Percentiles rank a stretch among this genome's conserved stretches.
Conservation (phyloP, 2,113 vertebrate genomes). For the Montifringilla adamsi region DNA sequence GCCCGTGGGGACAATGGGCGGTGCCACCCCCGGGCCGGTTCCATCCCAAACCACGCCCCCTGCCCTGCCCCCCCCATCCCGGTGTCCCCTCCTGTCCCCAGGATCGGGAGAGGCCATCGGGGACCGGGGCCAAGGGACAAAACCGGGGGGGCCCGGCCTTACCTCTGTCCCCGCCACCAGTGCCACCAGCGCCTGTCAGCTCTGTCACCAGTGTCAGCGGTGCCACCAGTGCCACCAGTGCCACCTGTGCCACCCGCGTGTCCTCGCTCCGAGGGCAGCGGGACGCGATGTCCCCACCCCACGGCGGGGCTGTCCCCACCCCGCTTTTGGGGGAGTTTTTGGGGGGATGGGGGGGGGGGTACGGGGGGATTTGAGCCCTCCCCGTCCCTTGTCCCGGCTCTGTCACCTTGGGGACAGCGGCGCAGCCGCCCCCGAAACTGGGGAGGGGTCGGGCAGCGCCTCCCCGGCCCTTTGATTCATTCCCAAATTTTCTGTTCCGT, state of each 20-base stretch:
- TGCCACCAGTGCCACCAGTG: background rate
- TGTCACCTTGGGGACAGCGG: background rate
- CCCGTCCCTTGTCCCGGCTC: too few relatives aligned
- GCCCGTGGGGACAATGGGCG: rapidly evolving
- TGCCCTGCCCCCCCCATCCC: background rate
- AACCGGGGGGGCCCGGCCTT: too few relatives aligned
- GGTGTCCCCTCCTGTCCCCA: background rate
- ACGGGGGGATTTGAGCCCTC: background rate
- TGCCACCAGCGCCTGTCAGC: background rate
- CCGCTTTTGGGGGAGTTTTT: background rate
- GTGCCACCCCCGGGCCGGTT: background rate
- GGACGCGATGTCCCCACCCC: background rate
- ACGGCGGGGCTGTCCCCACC: background rate
- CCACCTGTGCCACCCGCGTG: background rate
- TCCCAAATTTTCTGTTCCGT: background rate
- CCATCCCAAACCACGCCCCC: background rate
- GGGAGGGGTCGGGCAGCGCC: background rate
- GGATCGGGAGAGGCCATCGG: background rate
- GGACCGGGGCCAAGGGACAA: background rate
- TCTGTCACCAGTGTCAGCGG: background rate
- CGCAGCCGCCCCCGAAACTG: background rate
- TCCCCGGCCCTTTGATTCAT: background rate
- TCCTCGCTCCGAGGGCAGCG: too few relatives aligned
- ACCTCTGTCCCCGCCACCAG: background rate
- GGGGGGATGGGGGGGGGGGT: too few relatives aligned